These are phyloP conservation scores for Frankliniella intonsa DNA, from an alignment of 2,888 invertebrate genomes.

Conservation along the genomic window DNA sequence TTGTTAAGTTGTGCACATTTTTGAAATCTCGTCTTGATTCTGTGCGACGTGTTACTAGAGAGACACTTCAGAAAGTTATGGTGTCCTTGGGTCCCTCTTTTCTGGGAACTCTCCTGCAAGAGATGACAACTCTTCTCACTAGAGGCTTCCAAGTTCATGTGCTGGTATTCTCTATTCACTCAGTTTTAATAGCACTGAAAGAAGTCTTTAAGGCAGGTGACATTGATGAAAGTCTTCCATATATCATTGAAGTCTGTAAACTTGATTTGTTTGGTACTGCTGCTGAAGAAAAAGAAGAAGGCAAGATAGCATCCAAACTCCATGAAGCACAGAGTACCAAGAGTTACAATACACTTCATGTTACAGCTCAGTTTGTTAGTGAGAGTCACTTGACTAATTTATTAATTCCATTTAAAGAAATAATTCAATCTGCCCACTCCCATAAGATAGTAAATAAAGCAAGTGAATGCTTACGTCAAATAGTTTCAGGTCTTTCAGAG, in stretches of 20 bases:
- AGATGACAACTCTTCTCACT: slow-evolving; percentile 73
- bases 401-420: slow-evolving; percentile 74
- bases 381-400: slow-evolving; percentile 71
- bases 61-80: slow-evolving; percentile 91
- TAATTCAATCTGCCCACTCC: slow-evolving; percentile 59
- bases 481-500: slow-evolving; percentile 74
- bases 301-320: slow-evolving; percentile 72
- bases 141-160: slow-evolving; percentile 94
- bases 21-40: slow-evolving; percentile 83
- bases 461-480: slow-evolving; percentile 71
- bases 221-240: slow-evolving; percentile 71
- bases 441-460: slow-evolving; percentile 75
- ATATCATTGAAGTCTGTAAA: slow-evolving; percentile 73
- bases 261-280: slow-evolving; percentile 84
- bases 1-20: slow-evolving; percentile 85
- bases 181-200: slow-evolving; percentile 69
- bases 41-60: slow-evolving; percentile 76
- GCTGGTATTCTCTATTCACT: slow-evolving; percentile 80
- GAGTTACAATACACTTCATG: slow-evolving; percentile 78
- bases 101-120: slow-evolving; percentile 69
- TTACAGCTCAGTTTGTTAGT: slow-evolving; percentile 73
- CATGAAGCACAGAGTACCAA: slow-evolving; percentile 80
- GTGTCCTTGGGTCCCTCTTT: slow-evolving; percentile 76
- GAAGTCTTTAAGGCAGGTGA: slow-evolving; percentile 67
- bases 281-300: slow-evolving; percentile 88